Conservation (phyloP, 2,113 vertebrate genomes). For the Microtus montanus region DNA sequence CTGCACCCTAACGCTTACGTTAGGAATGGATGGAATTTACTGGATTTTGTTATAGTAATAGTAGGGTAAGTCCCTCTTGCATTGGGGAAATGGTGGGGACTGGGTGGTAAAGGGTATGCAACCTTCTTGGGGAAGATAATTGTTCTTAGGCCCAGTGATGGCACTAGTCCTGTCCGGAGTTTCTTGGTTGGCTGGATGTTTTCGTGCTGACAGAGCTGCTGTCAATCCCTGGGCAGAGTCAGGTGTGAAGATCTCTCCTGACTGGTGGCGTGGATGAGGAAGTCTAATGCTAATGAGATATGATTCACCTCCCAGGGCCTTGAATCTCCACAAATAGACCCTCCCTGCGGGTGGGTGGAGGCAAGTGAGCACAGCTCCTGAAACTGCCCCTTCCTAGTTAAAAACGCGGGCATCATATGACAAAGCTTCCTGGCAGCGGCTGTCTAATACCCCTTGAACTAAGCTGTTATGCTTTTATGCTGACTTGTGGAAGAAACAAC, state of each 20-base stretch:
- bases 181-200: not conserved
- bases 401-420: slow-evolving; percentile 1
- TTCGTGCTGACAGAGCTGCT: not conserved
- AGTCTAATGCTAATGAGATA: not conserved
- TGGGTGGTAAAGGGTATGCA: not conserved
- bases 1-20: slow-evolving; percentile 99
- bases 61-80: slow-evolving; percentile 92
- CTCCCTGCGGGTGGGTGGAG: not conserved
- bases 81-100: slow-evolving; percentile 52
- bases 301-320: slow-evolving; percentile 41
- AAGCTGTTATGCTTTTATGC: slow-evolving; percentile 49
- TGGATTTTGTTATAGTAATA: slow-evolving; percentile 99
- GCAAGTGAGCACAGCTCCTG: not conserved
- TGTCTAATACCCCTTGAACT: slow-evolving; percentile 6
- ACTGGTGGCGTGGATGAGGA: not conserved
- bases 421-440: slow-evolving; percentile 4
- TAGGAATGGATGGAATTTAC: slow-evolving; percentile 99
- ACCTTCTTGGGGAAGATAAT: not conserved
- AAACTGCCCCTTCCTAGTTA: slow-evolving; percentile 4
- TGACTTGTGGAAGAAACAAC: slow-evolving; percentile 40
- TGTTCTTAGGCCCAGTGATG: not conserved
- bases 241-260: not conserved
- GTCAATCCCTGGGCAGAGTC: not conserved
- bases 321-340: slow-evolving; percentile 24
- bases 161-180: not conserved